phyloP scores from a whole-genome alignment of 2,113 vertebrate genomes.

The Catharus bicknelli region DNA sequence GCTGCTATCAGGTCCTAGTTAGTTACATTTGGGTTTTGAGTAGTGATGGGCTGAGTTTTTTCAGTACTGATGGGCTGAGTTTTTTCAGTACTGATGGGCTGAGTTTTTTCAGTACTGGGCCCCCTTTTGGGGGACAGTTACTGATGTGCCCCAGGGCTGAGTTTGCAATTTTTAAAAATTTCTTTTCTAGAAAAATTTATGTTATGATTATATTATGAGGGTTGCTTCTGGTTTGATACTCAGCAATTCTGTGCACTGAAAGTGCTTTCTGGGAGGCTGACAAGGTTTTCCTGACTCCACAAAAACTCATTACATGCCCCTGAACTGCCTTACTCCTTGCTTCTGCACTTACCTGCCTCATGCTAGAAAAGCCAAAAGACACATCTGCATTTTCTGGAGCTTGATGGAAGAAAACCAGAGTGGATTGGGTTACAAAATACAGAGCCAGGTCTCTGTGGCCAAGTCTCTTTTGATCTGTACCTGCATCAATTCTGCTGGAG shows the following conservation, averaged over 20 bases:
- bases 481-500: background rate
- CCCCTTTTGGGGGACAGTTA: background rate
- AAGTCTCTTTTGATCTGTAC: background rate
- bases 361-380: background rate
- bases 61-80: background rate
- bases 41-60: background rate
- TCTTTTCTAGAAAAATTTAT: background rate
- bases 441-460: no score
- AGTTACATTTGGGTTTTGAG: background rate
- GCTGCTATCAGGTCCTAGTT: background rate
- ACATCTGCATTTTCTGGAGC: background rate
- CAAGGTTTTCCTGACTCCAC: background rate
- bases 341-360: background rate
- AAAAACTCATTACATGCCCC: background rate
- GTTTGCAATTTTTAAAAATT: background rate
- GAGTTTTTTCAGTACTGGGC: background rate
- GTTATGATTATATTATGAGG: background rate
- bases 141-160: background rate
- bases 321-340: background rate
- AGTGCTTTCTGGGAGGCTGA: background rate
- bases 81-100: no score
- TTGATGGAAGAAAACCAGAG: background rate
- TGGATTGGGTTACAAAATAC: background rate
- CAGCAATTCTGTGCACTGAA: background rate
- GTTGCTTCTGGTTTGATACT: background rate